Evolutionary conservation across 92 coral and sea anemone genomes (phyloP), one percentile per base, ranked within the genome.

Genomic region (Heteractis magnifica): DNA sequence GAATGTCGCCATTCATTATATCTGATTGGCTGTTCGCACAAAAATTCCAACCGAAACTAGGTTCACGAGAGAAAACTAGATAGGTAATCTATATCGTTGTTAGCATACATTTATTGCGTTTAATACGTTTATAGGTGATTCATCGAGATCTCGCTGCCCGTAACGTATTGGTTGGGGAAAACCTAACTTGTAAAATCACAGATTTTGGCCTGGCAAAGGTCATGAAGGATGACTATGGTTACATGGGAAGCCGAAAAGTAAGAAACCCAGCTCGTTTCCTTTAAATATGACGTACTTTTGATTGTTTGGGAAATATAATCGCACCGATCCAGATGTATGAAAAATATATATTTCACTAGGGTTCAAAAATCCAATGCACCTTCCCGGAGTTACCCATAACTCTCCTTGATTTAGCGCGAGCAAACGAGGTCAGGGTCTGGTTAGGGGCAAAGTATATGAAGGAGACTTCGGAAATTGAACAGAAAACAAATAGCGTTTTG

Each of bases 211-310:
- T 77, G 56, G 80, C 80, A 14, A 77, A 77, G 16, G 59, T 78
- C 3, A 55, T 78, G 71, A 19, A 78, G 64, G 68, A 78, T 16
- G 81, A 55, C 26, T 19, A 56, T 51, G 71, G 68, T 15, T 78
- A 78, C 81, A 78, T 78, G 81, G 81, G 81, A 41, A 78, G 44
- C n/a, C 26, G 70, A 14, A 78, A 78, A 26, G 81, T 78, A 55
- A 56, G 65, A 15, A 20, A 52, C 16, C 0, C 11, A 75, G 51
- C 50, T 14, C 0, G 19, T 73, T 23, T 34, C 18, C 49, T 23
- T 3, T 68, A 4, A 34, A 34, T 34, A 34, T 34, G 44, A 34
- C 44, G 44, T 10, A 23, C 8, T 64, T 18, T 19, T 19, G 0
- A 12, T 6, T 73, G 49, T 13, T 3, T 20, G 56, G 34, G 7